Evolutionary conservation across 2,888 invertebrate genomes (phyloP).

Genomic region (Synanthedon myopaeformis): DNA sequence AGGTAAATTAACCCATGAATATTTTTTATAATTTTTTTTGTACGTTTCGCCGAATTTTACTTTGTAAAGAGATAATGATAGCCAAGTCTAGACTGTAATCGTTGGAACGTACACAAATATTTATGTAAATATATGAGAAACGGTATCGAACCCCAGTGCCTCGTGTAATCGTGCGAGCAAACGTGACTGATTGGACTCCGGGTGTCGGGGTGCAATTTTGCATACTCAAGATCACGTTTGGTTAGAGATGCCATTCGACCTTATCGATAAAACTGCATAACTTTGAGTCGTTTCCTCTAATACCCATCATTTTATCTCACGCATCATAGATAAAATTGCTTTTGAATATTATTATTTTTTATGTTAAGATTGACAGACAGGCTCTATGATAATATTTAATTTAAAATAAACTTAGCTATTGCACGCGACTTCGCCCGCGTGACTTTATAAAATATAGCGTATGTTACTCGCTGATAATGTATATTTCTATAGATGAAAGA

Average conservation of each 20-base stretch:
- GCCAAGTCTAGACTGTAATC: neutral
- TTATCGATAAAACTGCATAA: conserved; percentile 15
- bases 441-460: too few species aligned
- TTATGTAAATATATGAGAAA: neutral
- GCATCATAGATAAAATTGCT: neutral
- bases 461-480: too few species aligned
- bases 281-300: neutral
- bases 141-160: neutral
- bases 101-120: neutral
- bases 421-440: too few species aligned
- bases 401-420: too few species aligned
- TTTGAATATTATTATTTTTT: neutral
- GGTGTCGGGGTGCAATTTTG: conserved; percentile 35
- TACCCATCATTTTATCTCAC: neutral
- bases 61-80: too few species aligned
- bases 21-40: too few species aligned
- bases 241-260: conserved; percentile 16
- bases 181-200: conserved; percentile 42
- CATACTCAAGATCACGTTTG: conserved; percentile 43
- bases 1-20: too few species aligned
- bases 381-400: too few species aligned
- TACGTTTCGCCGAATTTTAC: too few species aligned
- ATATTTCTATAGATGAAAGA: too few species aligned
- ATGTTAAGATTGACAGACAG: too few species aligned
- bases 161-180: conserved; percentile 5